Evolutionary conservation across 2,888 invertebrate species (phyloP).

Genomic region (Agonopterix arenella): DNA sequence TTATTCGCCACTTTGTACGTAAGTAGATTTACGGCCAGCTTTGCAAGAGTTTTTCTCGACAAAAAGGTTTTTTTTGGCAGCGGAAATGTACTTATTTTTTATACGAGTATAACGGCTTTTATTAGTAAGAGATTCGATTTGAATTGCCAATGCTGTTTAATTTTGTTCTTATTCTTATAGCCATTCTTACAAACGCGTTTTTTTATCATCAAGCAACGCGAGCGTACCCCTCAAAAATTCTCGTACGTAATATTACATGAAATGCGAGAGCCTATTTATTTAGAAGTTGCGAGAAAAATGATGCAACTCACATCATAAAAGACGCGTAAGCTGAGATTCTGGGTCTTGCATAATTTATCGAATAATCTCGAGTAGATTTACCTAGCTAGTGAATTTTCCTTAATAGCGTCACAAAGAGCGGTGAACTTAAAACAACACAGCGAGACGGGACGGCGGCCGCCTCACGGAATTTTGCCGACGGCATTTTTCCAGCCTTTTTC

Average conservation of each 20-base stretch:
- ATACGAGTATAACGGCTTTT: conserved; percentile 41
- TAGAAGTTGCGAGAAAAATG: conserved; percentile 11
- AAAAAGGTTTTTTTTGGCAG: conserved; percentile 31
- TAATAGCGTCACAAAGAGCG: conserved; percentile 51
- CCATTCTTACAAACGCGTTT: background rate
- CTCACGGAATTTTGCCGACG: conserved; percentile 59
- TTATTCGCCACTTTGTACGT: conserved; percentile 76
- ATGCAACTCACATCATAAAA: conserved; percentile 19
- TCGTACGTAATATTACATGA: background rate
- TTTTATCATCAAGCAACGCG: background rate
- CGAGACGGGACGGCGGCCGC: conserved; percentile 34
- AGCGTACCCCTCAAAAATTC: background rate
- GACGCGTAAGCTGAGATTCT: conserved; percentile 14
- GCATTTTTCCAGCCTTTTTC: conserved; percentile 71
- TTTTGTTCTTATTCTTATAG: conserved; percentile 4
- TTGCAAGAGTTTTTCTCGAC: conserved; percentile 47
- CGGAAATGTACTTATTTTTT: conserved; percentile 33
- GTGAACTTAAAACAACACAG: conserved; percentile 55
- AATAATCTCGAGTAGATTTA: conserved; percentile 40
- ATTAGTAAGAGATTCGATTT: conserved; percentile 47
- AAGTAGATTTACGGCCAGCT: conserved; percentile 71
- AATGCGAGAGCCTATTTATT: no score
- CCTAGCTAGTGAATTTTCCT: conserved; percentile 47
- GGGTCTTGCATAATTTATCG: conserved; percentile 20
- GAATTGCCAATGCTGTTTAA: conserved; percentile 36